These are phyloP conservation scores for Telmatochromis sp. DNA, from an alignment of 2,113 vertebrate genomes.

Conservation along the genomic window DNA sequence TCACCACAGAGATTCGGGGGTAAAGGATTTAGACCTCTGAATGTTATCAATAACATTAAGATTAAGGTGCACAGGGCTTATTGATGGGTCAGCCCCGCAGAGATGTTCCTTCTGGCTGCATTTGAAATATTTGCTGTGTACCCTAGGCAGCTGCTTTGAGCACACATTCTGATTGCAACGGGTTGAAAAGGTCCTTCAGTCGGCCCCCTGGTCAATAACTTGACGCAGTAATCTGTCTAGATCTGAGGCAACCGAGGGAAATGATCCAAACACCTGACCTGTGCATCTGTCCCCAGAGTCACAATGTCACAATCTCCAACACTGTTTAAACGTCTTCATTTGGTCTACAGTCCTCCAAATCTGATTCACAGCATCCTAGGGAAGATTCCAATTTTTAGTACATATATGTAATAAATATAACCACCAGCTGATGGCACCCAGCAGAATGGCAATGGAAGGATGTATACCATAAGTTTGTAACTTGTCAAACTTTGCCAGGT, in stretches of 20 bases:
- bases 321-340: neutral
- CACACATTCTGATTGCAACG: conserved; percentile 8
- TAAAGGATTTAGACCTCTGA: neutral
- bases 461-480: neutral
- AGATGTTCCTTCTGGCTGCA: neutral
- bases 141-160: neutral
- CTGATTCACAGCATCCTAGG: neutral
- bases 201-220: conserved; percentile 2
- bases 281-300: neutral
- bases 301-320: neutral
- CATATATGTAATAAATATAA: neutral
- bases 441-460: neutral
- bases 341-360: neutral
- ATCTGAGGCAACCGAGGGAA: neutral
- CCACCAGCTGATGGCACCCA: neutral
- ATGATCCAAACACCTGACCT: neutral
- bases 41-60: neutral
- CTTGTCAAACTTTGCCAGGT: neutral
- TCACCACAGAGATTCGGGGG: neutral
- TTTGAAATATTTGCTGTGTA: conserved; percentile 2
- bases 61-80: neutral
- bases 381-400: neutral
- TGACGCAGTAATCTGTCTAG: neutral
- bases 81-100: neutral
- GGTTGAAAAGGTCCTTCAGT: neutral